A percentile compares a stretch with the other conserved stretches of the same genome.
Evolutionary conservation across 2,888 invertebrate genomes (phyloP).

Genomic region (Himalopsyche anomala): DNA sequence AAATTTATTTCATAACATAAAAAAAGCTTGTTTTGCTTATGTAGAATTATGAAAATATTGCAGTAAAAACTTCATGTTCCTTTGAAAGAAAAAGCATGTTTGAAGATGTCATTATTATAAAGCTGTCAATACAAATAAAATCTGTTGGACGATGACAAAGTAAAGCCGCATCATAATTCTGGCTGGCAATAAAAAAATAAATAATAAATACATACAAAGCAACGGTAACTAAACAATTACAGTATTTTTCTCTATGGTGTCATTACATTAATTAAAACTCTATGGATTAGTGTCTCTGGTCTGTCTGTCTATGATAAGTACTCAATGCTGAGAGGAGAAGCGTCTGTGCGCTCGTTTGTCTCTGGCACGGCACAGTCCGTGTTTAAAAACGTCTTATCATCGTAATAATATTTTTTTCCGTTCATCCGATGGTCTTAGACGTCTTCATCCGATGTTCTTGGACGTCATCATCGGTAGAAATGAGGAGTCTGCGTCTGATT

Average conservation of each 20-base stretch:
- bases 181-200: background rate
- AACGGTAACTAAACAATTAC: conserved; percentile 29
- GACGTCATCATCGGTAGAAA: conserved; percentile 41
- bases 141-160: no score
- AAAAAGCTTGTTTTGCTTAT: no score
- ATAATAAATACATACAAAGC: conserved; percentile 35
- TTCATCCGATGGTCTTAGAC: background rate
- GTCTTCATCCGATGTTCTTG: background rate
- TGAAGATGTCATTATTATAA: no score
- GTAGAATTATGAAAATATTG: no score
- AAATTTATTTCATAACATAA: no score
- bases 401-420: conserved; percentile 6
- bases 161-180: no score
- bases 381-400: background rate
- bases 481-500: conserved; percentile 16
- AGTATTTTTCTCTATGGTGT: conserved; percentile 40
- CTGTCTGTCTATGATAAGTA: conserved; percentile 40
- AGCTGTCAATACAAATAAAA: no score
- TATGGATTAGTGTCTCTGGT: conserved; percentile 34
- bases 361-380: background rate
- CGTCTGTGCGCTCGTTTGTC: background rate
- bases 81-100: no score
- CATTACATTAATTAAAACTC: conserved; percentile 27
- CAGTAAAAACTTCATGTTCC: no score
- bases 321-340: background rate